These are phyloP conservation scores for Escarpia spicata DNA, from an alignment of 2,888 invertebrate genomes.

Conservation along the genomic window DNA sequence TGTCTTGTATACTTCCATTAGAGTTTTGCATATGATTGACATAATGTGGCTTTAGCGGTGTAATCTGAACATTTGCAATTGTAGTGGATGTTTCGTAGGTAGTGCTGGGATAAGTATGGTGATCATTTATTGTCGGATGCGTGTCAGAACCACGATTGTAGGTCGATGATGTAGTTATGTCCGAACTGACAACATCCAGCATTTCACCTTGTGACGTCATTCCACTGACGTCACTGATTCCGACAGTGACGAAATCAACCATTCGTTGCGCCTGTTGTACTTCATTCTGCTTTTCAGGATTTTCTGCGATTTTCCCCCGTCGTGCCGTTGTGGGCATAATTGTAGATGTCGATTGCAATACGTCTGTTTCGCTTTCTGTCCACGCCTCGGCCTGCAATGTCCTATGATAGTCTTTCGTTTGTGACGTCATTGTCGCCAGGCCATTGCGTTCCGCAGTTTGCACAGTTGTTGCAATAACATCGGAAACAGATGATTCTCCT, in stretches of 20 bases:
- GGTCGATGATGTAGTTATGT: neutral
- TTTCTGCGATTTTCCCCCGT: neutral
- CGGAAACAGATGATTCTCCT: neutral
- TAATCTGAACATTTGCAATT: neutral
- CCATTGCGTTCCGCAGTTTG: neutral
- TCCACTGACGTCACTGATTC: neutral
- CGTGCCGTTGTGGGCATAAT: neutral
- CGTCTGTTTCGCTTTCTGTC: neutral
- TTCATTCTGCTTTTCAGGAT: neutral
- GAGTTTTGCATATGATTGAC: neutral
- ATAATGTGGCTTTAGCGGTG: neutral
- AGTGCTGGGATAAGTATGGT: neutral
- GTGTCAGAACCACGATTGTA: neutral
- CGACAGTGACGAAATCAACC: slow-evolving; percentile 2
- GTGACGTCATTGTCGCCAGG: neutral
- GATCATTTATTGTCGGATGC: neutral
- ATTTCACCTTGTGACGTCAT: neutral
- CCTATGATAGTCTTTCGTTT: neutral
- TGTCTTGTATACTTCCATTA: neutral
- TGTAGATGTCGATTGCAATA: neutral
- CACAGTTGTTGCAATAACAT: neutral
- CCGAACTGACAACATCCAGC: too few relatives aligned
- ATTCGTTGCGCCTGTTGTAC: neutral
- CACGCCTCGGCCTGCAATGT: neutral
- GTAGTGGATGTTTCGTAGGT: neutral